Conservation (phyloP, 2,888 invertebrate species). For the Metellina segmentata region DNA sequence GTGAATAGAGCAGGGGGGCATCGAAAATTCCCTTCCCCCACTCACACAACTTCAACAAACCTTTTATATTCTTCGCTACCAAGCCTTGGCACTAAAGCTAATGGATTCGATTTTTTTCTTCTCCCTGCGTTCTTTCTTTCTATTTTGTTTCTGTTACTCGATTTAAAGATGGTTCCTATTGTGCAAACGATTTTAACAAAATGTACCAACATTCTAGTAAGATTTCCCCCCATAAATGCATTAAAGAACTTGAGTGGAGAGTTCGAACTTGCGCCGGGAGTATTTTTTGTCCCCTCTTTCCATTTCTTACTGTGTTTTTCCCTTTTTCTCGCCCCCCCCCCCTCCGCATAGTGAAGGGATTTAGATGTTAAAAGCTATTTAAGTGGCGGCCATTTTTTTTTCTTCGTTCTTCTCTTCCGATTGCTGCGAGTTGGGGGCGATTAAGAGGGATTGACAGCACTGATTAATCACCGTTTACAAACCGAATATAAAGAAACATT, state of each 20-base stretch:
- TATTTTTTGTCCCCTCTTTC: background rate
- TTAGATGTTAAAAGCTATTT: slow-evolving; percentile 72
- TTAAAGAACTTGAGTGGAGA: slow-evolving; percentile 1
- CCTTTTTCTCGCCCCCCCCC: background rate
- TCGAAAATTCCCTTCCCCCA: slow-evolving; percentile 11
- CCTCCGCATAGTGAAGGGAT: slow-evolving; percentile 42
- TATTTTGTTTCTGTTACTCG: slow-evolving; percentile 40
- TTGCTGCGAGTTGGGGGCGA: slow-evolving; percentile 20
- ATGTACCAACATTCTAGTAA: slow-evolving; percentile 17
- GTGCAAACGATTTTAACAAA: slow-evolving; percentile 59
- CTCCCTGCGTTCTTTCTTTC: slow-evolving; percentile 15
- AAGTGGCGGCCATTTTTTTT: slow-evolving; percentile 47
- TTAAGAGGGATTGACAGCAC: slow-evolving; percentile 66
- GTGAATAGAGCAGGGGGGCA: slow-evolving; percentile 56
- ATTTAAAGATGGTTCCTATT: slow-evolving; percentile 48
- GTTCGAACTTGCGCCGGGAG: background rate
- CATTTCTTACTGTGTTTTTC: slow-evolving; percentile 2
- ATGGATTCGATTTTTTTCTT: slow-evolving; percentile 64
- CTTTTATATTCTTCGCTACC: slow-evolving; percentile 68
- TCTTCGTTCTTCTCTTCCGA: background rate
- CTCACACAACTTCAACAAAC: slow-evolving; percentile 34
- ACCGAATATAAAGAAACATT: slow-evolving; percentile 70
- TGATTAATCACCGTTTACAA: slow-evolving; percentile 75
- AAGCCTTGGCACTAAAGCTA: slow-evolving; percentile 45
- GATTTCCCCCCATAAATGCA: slow-evolving; percentile 40